These are phyloP conservation scores for Tachyglossus aculeatus DNA, from an alignment of 2,797 vertebrate species.

Conservation along the genomic window DNA sequence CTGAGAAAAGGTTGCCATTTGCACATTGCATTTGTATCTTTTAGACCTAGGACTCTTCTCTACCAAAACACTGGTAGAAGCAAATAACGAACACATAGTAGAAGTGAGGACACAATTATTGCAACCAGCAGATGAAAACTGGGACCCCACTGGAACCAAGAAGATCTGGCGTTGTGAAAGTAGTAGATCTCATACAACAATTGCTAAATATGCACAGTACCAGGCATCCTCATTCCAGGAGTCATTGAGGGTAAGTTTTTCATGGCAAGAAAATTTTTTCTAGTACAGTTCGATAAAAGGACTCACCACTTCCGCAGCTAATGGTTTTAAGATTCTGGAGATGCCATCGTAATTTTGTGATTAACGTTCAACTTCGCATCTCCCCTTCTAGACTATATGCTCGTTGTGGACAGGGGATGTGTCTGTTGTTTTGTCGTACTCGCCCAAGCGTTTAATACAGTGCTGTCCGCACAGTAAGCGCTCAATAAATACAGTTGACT, in stretches of 20 bases:
- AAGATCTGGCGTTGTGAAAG: slow-evolving; percentile 99
- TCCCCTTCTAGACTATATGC: too few relatives aligned
- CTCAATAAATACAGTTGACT: too few relatives aligned
- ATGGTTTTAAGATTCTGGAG: slow-evolving; percentile 10
- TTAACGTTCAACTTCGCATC: too few relatives aligned
- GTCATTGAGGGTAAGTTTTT: slow-evolving; percentile 88
- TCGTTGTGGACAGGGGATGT: too few relatives aligned
- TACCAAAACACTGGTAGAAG: slow-evolving; percentile 97
- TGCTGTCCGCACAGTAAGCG: too few relatives aligned
- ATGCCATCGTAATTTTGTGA: slow-evolving; percentile 3
- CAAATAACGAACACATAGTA: slow-evolving; percentile 95
- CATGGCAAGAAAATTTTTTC: not conserved
- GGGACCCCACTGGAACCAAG: slow-evolving; percentile 91
- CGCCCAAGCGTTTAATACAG: too few relatives aligned
- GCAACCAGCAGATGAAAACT: slow-evolving; percentile 97
- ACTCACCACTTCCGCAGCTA: not conserved
- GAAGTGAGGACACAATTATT: slow-evolving; percentile 95
- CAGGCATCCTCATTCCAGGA: slow-evolving; percentile 98
- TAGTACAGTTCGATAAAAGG: not conserved
- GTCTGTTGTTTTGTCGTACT: too few relatives aligned
- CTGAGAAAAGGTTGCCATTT: slow-evolving; percentile 9
- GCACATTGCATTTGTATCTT: slow-evolving; percentile 1
- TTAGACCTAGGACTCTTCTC: slow-evolving; percentile 96
- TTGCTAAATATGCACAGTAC: slow-evolving; percentile 98
- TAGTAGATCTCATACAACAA: slow-evolving; percentile 94